Evolutionary conservation across 2,797 vertebrate genomes (phyloP).

Genomic region (Girardinus metallicus): DNA sequence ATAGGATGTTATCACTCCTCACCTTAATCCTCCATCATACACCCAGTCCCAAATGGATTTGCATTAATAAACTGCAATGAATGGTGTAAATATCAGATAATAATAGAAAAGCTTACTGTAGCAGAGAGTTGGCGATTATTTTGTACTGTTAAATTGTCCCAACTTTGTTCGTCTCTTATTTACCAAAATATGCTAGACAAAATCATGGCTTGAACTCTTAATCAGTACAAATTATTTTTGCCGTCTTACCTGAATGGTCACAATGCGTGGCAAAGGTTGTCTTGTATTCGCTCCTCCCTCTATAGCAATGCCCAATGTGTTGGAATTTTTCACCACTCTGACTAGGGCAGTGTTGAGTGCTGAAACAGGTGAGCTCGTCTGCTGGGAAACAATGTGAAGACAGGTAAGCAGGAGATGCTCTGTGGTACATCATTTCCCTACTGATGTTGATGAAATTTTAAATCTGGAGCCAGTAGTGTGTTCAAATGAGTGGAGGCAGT

Average conservation of each 20-base stretch:
- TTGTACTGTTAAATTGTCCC: not conserved
- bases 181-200: not conserved
- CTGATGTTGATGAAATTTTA: not conserved
- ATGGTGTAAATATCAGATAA: not conserved
- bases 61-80: not conserved
- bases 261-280: conserved; percentile 92
- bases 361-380: conserved; percentile 74
- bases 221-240: rapidly evolving
- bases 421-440: not conserved
- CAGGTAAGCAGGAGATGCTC: not conserved
- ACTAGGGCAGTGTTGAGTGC: conserved; percentile 83
- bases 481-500: not conserved
- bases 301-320: conserved; percentile 91
- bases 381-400: conserved; percentile 29
- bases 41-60: not conserved
- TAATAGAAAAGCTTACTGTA: not conserved
- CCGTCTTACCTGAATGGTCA: conserved; percentile 90
- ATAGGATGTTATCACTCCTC: not conserved
- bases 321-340: conserved; percentile 88
- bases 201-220: not conserved
- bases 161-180: not conserved
- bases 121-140: not conserved
- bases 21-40: not conserved
- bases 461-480: not conserved
- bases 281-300: conserved; percentile 95